Evolutionary conservation across 2,888 invertebrate species (phyloP).

Genomic region (Ennomos fuscantarius): DNA sequence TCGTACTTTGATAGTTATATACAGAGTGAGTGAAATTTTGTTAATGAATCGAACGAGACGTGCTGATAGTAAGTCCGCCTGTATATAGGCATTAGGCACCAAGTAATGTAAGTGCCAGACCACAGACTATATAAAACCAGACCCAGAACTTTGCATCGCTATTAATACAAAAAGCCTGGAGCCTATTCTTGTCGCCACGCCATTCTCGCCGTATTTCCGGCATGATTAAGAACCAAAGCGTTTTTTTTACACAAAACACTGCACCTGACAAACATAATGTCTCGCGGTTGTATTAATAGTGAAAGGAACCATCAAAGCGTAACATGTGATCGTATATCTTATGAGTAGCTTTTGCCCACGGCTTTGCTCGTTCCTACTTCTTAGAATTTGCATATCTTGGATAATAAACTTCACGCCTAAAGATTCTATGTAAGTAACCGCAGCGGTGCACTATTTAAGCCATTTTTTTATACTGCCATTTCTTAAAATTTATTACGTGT

Average conservation of each 20-base stretch:
- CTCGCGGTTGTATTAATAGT: constrained; percentile 2
- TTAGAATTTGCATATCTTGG: no score
- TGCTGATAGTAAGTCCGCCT: no score
- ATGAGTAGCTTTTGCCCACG: background rate
- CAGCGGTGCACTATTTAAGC: no score
- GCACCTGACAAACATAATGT: background rate
- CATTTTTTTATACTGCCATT: no score
- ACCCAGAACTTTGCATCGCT: no score
- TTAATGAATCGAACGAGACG: background rate
- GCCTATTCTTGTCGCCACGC: constrained; percentile 8
- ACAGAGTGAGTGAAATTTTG: constrained; percentile 2
- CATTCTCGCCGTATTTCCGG: constrained; percentile 14
- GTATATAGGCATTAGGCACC: no score
- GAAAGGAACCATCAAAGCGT: constrained; percentile 1
- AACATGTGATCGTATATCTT: constrained; percentile 5
- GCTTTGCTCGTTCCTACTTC: background rate
- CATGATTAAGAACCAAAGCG: constrained; percentile 3
- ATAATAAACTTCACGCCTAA: no score
- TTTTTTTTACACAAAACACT: constrained; percentile 1
- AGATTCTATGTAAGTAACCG: no score
- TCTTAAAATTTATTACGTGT: background rate
- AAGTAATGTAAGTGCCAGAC: background rate
- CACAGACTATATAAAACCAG: no score
- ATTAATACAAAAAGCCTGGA: background rate
- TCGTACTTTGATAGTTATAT: constrained; percentile 31